Evolutionary conservation across 2,888 invertebrate genomes (phyloP).

Genomic region (Creontiades dilutus): DNA sequence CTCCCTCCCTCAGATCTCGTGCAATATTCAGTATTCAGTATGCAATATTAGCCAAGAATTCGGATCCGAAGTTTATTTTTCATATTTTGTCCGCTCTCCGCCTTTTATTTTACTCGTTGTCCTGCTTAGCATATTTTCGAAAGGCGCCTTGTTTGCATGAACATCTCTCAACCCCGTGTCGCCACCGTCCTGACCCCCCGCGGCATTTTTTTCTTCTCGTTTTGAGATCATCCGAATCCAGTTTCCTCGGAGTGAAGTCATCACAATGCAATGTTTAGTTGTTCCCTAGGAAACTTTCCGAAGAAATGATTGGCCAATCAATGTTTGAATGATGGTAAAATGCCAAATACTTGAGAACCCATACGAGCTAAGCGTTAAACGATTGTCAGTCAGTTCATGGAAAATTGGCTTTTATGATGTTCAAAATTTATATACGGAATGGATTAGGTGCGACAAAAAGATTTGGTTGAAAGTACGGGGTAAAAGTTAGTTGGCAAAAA

Average conservation of each 20-base stretch:
- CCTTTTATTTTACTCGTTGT: background rate
- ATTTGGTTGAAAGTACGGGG: no score
- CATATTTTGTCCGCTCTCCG: background rate
- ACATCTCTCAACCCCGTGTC: background rate
- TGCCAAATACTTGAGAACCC: no score
- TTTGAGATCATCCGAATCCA: background rate
- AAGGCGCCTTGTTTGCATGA: conserved; percentile 5
- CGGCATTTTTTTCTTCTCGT: no score
- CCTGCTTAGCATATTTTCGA: conserved; percentile 32
- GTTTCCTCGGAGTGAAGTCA: background rate
- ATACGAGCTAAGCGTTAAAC: no score
- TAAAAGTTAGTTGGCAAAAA: no score
- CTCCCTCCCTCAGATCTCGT: background rate
- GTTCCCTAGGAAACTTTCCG: no score
- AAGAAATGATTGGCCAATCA: no score
- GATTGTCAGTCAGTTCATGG: no score
- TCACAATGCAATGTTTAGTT: background rate
- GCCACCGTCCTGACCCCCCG: background rate
- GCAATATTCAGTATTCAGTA: conserved; percentile 8
- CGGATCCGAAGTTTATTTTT: background rate
- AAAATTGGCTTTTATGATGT: no score
- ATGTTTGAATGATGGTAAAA: no score
- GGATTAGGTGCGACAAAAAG: no score
- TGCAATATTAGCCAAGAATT: conserved; percentile 8
- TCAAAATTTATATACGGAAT: no score